Base-by-base conservation (phyloP, 2,113 vertebrate genomes). In the Orcinus orca region DNA sequence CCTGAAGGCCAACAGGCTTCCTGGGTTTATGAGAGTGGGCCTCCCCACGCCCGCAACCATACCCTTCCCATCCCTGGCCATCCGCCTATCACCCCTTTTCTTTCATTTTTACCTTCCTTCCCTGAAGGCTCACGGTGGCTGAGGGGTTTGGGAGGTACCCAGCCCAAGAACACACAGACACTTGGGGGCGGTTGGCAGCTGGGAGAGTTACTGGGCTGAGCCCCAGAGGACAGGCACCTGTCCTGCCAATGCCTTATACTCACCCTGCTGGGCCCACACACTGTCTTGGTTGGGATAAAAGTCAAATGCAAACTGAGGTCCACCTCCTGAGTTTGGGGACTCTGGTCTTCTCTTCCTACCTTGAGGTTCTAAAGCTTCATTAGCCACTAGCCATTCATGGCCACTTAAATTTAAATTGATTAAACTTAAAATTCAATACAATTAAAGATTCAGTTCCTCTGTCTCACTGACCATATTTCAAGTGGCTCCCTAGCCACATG, bases 351-450 rank as follows among this genome's bases (percentile, higher is more conserved):
- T 38, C 8, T 76, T 93, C 38, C 58, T 82, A 6, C 50, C 60
- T 65, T 55, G 62, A 90, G 68, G 38, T 82, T 83, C 38, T 87
- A 79, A 76, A 80, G 70, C 15, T 86, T 58, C 41, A 76, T 41
- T 88, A 67, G 41, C 74, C 58, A 70, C 62, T 79, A 29, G 26
- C 62, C 55, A 41, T 26, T 85, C 2, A 1, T 44, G 81, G 73
- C 60, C 76, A 58, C 82, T 96, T 74, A 65, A 31, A 53, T 79
- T 67, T 77, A 84, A 84, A 47, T 60, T 92, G 70, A 81, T 93
- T 83, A 76, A 53, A 53, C 53, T 53, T 53, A 53, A 84, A 88
- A 82, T 82, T 1, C 95, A 85, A 68, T n/a, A 21, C 76, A 86
- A 84, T 80, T 74, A 80, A 90, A 73, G 88, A 55, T 41, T 77